These are phyloP conservation scores for Paralvinella palmiformis DNA, from an alignment of 1,140 invertebrate genomes.

Conservation along the genomic window DNA sequence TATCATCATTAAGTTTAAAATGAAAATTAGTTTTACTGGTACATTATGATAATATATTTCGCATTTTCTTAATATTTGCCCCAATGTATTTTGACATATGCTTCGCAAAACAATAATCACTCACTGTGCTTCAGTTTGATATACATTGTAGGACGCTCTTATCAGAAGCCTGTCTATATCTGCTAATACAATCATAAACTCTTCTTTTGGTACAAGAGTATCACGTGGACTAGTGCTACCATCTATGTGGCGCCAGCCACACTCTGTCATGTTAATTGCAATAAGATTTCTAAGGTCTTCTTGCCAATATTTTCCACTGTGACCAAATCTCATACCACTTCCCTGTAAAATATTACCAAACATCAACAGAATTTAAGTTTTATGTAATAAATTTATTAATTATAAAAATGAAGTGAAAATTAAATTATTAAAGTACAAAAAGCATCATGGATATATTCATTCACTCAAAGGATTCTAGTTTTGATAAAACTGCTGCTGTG, in stretches of 20 bases:
- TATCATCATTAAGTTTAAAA: too few relatives aligned
- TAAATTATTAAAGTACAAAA: too few relatives aligned
- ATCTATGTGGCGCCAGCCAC: slow-evolving; percentile 42
- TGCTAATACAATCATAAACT: slow-evolving; percentile 79
- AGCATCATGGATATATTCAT: too few relatives aligned
- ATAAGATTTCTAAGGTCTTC: slow-evolving; percentile 59
- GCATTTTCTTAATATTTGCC: too few relatives aligned
- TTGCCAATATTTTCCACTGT: slow-evolving; percentile 60
- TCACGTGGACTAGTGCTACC: slow-evolving; percentile 39
- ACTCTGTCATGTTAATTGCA: slow-evolving; percentile 54
- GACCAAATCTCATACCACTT: slow-evolving; percentile 58
- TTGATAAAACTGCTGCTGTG: too few relatives aligned
- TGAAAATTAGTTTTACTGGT: too few relatives aligned
- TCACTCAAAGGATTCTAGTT: too few relatives aligned
- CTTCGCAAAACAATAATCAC: slow-evolving; percentile 20
- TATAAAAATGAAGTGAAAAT: too few relatives aligned
- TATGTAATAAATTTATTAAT: too few relatives aligned
- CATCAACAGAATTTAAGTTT: too few relatives aligned
- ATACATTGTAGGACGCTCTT: slow-evolving; percentile 85
- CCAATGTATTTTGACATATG: background rate
- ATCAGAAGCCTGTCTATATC: slow-evolving; percentile 75
- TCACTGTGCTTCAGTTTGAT: slow-evolving; percentile 80
- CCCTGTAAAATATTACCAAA: slow-evolving; percentile 43
- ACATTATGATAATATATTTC: background rate
- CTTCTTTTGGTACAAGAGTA: slow-evolving; percentile 61